A percentile compares a stretch with the other conserved stretches of the same genome.
Evolutionary conservation across 1,140 invertebrate species (phyloP).

Genomic region (Drosophila carrolli): DNA sequence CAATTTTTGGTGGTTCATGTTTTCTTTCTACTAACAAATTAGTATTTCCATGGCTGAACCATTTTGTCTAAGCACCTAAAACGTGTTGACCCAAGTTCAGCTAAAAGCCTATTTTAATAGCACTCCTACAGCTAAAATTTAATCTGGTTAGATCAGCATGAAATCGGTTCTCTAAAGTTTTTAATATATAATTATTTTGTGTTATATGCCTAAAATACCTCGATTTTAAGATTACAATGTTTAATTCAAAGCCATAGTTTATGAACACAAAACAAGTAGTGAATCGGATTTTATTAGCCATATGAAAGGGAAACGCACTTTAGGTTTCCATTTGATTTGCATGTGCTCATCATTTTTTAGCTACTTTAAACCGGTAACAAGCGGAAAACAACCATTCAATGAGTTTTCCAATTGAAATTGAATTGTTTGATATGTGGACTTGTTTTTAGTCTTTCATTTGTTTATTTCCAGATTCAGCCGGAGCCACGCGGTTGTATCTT

Average conservation of each 20-base stretch:
- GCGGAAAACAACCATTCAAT: slow-evolving; percentile 16
- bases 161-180: background rate
- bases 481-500: slow-evolving; percentile 10
- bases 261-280: too few relatives aligned
- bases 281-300: background rate
- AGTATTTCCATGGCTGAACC: background rate
- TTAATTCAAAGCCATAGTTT: too few relatives aligned
- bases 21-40: background rate
- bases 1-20: background rate
- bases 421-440: slow-evolving; percentile 11
- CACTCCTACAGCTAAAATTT: background rate
- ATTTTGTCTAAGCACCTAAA: background rate
- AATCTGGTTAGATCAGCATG: slow-evolving; percentile 7
- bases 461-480: slow-evolving; percentile 9
- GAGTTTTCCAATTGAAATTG: slow-evolving; percentile 30
- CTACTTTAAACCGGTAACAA: slow-evolving; percentile 27
- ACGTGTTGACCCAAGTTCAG: background rate
- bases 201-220: too few relatives aligned
- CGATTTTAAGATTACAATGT: too few relatives aligned
- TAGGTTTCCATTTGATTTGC: slow-evolving; percentile 8
- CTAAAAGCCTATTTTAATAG: background rate
- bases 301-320: too few relatives aligned
- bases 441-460: slow-evolving; percentile 9
- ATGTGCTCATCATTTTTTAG: slow-evolving; percentile 6
- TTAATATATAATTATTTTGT: too few relatives aligned